These are phyloP conservation scores for Mythimna lalbum DNA, from an alignment of 2,888 invertebrate species.

Conservation along the genomic window DNA sequence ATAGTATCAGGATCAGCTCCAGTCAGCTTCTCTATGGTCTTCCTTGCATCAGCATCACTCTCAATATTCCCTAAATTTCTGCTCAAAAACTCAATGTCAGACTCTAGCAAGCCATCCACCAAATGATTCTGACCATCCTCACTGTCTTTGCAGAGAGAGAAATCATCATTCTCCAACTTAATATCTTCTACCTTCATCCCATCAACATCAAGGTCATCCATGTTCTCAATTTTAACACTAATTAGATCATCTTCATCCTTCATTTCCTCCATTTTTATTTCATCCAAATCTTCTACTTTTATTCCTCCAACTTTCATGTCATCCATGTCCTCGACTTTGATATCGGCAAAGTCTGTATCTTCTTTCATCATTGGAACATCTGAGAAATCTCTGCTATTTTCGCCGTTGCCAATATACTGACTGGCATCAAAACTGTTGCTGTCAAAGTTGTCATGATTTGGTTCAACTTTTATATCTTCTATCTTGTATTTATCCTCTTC, in stretches of 20 bases:
- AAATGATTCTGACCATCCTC: constrained; percentile 83
- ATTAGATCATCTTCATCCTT: constrained; percentile 84
- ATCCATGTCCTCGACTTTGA: constrained; percentile 87
- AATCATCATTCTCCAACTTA: constrained; percentile 85
- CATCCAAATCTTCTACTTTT: constrained; percentile 85
- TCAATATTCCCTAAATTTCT: constrained; percentile 88
- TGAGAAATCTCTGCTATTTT: constrained; percentile 81
- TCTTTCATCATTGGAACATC: constrained; percentile 84
- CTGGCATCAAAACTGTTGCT: constrained; percentile 83
- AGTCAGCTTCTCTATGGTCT: constrained; percentile 88
- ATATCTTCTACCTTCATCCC: constrained; percentile 86
- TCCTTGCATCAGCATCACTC: constrained; percentile 88
- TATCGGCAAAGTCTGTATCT: constrained; percentile 85
- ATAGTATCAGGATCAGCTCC: constrained; percentile 87
- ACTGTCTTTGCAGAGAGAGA: constrained; percentile 81
- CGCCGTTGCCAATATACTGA: constrained; percentile 80
- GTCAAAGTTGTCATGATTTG: constrained; percentile 80
- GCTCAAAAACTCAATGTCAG: constrained; percentile 89
- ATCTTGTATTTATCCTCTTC: constrained; percentile 81
- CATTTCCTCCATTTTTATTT: constrained; percentile 84
- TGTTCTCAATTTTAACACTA: constrained; percentile 84
- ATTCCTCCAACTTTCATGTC: constrained; percentile 87
- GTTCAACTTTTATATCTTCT: constrained; percentile 84
- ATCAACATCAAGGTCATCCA: constrained; percentile 82
- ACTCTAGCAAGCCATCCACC: constrained; percentile 86